Conservation (phyloP, 2,797 vertebrate species). For the Prionace glauca region DNA sequence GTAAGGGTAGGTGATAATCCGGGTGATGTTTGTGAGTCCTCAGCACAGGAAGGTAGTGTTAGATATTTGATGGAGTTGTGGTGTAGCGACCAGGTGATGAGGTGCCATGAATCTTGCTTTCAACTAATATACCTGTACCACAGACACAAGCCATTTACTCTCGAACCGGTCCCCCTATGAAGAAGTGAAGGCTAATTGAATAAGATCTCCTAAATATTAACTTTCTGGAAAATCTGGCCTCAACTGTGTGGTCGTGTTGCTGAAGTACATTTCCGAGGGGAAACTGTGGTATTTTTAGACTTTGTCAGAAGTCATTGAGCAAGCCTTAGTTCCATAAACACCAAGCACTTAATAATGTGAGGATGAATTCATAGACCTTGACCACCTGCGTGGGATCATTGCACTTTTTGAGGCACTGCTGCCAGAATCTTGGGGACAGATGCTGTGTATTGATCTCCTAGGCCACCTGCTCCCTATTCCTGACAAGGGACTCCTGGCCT, state of each 20-base stretch:
- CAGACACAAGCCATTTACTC: constrained; percentile 77
- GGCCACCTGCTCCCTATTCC: background rate
- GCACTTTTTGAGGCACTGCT: background rate
- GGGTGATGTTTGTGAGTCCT: background rate
- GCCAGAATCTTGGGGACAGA: background rate
- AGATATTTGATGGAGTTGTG: background rate
- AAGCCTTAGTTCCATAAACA: constrained; percentile 90
- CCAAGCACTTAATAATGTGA: constrained; percentile 62
- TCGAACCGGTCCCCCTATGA: constrained; percentile 86
- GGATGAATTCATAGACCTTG: background rate
- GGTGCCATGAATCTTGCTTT: constrained; percentile 80
- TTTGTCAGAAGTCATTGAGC: constrained; percentile 86
- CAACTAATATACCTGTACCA: constrained; percentile 87
- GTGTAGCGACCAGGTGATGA: background rate
- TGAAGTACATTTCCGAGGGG: constrained; percentile 62
- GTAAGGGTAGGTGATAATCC: background rate
- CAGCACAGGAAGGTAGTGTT: too few relatives aligned
- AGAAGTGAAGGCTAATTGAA: constrained; percentile 79
- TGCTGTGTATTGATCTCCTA: background rate
- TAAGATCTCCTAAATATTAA: constrained; percentile 79
- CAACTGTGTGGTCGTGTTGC: constrained; percentile 57
- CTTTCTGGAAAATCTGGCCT: constrained; percentile 75
- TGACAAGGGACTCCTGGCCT: background rate
- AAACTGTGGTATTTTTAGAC: constrained; percentile 69
- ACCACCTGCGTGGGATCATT: background rate